Evolutionary conservation across 2,113 vertebrate genomes (phyloP), one percentile per base, ranked within the genome.

Genomic region (Rhadina sibilatrix): DNA sequence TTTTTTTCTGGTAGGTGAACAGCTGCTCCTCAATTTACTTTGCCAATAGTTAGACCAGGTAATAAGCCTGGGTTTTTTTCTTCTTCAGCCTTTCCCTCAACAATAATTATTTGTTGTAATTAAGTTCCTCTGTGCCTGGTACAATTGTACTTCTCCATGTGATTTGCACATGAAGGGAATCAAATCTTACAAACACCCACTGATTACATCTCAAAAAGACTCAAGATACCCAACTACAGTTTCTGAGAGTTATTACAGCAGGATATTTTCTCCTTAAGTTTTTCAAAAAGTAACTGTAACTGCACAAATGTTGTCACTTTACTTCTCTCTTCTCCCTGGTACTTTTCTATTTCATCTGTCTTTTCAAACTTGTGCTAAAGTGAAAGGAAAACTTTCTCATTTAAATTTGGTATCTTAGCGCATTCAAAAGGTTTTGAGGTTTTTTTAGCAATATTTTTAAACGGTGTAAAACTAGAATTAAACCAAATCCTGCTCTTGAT

Each of bases 121-220:
- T 94, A 92, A 8, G 25, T 90, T 93, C 25, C 14, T 78, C 79
- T 89, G 22, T 92, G 64, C n/a, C 47, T 75, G 38, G 19, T 37
- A 56, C 44, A 83, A 92, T 88, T 89, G 44, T 87, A 21, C n/a
- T 77, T 44, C 69, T 89, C 56, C 27, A 24, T 33, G 28, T 81
- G 83, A 83, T 93, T 90, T 93, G 28, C 59, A 93, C 40, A 81
- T 77, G 79, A 95, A 94, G 68, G 35, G 71, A 93, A 71, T 81
- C 25, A 95, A 86, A 91, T 71, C 56, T 64, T 68, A 53, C 35
- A 74, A 90, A 77, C 61, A 86, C 12, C 18, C 8, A 64, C 64
- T 83, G 47, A 88, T 75, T 85, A 78, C 20, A 78, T 83, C 68
- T 94, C 25, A 60, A 68, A 96, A 93, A 81, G 9, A 15, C 56